Base-by-base conservation (phyloP, 2,797 vertebrate species). In the Xenops minutus region DNA sequence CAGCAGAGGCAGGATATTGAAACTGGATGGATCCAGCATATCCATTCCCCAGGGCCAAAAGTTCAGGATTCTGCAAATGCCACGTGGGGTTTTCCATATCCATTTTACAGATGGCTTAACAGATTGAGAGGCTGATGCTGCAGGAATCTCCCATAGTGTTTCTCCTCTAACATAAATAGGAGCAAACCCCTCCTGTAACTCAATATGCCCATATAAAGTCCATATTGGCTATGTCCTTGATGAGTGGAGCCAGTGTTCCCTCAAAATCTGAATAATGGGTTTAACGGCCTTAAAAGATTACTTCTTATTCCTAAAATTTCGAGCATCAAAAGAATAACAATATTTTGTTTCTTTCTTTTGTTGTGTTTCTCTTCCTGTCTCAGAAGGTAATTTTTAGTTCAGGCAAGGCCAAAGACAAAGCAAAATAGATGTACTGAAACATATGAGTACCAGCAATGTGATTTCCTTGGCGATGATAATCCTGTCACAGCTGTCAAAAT, bases 401-500 rank as follows among this genome's bases (percentile, higher is more conserved):
- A 91, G 64, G 55, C 72, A 68, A 58, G 93, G 87, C 95, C 88
- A 96, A 91, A 97, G 89, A 95, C 95, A 97, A 82, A 86, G 85
- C 44, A 88, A 96, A 96, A 93, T 91, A 88, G 74, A 96, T 90
- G 86, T 87, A 83, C 93, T 93, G 92, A 95, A 97, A 96, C 91
- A 95, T 93, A 83, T 82, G 93, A 97, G 92, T 85, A 97, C 66
- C 84, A 95, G 52, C 2, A 79, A 96, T 96, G 43, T 4, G 74
- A 96, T 96, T 97, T 97, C 96, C 94, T 97, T 96, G 94, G 95
- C 95, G 95, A 95, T 96, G 88, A 97, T 97, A 97, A 97, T 97
- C 93, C 95, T 97, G 96, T 97, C 97, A 97, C 95, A 98, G 96
- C 92, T 98, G 97, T 96, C 97, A 97, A 94, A 96, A 93, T 97